phyloP scores from a whole-genome alignment of 2,888 invertebrate species.

The Dyspetes luteomarginatus region DNA sequence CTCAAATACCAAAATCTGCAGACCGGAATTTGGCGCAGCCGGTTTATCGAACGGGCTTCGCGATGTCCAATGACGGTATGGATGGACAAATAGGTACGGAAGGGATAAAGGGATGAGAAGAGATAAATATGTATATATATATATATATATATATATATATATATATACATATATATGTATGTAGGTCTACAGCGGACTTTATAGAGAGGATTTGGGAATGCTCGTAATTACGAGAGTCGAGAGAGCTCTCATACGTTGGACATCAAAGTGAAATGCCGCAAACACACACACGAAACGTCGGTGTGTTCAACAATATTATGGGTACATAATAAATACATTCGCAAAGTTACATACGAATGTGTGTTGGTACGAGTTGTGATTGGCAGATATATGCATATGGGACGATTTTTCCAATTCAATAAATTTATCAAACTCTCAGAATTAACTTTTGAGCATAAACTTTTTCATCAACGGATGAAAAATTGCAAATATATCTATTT shows the following conservation, averaged over 20 bases:
- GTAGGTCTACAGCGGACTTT: not conserved
- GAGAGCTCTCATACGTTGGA: slow-evolving; percentile 46
- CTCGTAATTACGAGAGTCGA: slow-evolving; percentile 60
- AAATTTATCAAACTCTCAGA: no score
- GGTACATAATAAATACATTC: no score
- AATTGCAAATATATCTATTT: no score
- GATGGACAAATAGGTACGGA: not conserved
- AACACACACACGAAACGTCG: slow-evolving; percentile 32
- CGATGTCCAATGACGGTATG: not conserved
- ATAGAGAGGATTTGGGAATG: slow-evolving; percentile 54
- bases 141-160: not conserved
- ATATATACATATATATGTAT: slow-evolving; percentile 6
- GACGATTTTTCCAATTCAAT: no score
- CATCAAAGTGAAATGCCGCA: slow-evolving; percentile 63
- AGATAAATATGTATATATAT: not conserved
- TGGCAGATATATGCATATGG: no score
- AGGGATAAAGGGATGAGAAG: not conserved
- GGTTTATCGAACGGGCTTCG: slow-evolving; percentile 8
- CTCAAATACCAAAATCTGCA: slow-evolving; percentile 6
- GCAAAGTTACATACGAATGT: not conserved
- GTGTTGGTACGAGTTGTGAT: not conserved
- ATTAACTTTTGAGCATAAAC: no score
- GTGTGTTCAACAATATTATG: not conserved
- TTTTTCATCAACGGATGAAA: no score
- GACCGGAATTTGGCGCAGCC: not conserved